phyloP scores from a whole-genome alignment of 2,113 vertebrate species.

The Recurvirostra avosetta region DNA sequence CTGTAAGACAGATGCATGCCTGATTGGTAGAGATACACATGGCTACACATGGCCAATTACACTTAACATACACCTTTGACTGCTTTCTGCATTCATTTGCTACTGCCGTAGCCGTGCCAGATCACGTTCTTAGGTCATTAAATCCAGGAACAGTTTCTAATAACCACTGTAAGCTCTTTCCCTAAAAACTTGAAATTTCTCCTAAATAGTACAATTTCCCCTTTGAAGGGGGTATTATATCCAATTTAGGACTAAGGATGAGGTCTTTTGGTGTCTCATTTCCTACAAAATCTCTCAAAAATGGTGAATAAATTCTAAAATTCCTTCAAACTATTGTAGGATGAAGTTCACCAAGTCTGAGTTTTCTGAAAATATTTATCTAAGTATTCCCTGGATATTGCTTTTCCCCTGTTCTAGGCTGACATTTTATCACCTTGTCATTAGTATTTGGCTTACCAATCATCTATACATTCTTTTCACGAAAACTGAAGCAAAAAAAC shows the following conservation, averaged over 20 bases:
- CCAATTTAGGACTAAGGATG: background rate
- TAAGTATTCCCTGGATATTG: background rate
- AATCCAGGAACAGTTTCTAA: background rate
- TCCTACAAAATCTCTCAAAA: background rate
- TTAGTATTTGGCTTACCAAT: background rate
- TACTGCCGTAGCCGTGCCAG: background rate
- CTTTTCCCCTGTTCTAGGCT: background rate
- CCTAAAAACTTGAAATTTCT: background rate
- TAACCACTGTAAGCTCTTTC: background rate
- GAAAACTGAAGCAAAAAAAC: background rate
- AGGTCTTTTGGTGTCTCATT: background rate
- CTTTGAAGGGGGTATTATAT: background rate
- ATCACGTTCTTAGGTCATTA: background rate
- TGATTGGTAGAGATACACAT: background rate
- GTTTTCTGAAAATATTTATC: background rate
- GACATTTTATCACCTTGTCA: background rate
- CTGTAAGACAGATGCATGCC: background rate
- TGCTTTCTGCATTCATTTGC: background rate
- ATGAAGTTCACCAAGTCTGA: background rate
- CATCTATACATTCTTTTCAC: background rate
- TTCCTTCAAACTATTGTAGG: background rate
- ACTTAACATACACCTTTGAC: background rate
- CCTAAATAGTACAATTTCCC: background rate
- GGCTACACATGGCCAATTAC: background rate
- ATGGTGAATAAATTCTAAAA: background rate